phyloP scores from a whole-genome alignment of 2,797 vertebrate species.

The Coregonus suidteri region DNA sequence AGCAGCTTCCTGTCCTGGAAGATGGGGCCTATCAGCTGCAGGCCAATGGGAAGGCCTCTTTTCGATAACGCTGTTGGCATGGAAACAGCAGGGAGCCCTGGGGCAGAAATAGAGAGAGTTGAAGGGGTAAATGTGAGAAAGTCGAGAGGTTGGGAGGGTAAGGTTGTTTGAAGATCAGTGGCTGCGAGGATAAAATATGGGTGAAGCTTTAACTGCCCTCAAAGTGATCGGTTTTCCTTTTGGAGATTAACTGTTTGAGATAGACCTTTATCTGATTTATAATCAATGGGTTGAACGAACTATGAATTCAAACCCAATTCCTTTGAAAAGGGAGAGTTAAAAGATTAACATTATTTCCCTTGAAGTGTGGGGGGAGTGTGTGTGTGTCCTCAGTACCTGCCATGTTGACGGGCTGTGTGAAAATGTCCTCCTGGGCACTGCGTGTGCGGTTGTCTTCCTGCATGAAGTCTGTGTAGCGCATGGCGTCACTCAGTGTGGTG shows the following conservation, averaged over 20 bases:
- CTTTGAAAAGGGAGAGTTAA: neutral
- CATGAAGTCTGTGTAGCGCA: conserved; percentile 79
- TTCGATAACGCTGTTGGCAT: conserved; percentile 86
- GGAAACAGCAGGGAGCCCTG: conserved; percentile 89
- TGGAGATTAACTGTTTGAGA: neutral
- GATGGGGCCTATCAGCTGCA: conserved; percentile 88
- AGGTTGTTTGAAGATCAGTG: conserved; percentile 16
- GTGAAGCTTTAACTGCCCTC: conserved; percentile 23
- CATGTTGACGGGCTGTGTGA: conserved; percentile 92
- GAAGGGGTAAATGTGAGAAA: conserved; percentile 6
- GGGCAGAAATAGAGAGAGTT: neutral
- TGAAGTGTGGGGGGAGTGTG: neutral
- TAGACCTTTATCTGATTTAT: neutral
- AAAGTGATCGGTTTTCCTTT: conserved; percentile 12
- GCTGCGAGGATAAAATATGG: neutral
- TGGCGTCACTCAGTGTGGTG: conserved; percentile 84
- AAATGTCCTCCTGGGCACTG: conserved; percentile 87
- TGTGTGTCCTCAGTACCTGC: conserved; percentile 78
- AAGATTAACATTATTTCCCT: neutral
- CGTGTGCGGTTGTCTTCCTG: conserved; percentile 93
- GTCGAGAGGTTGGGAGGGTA: conserved; percentile 2
- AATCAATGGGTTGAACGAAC: neutral
- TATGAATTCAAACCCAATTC: neutral
- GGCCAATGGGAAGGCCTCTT: conserved; percentile 87
- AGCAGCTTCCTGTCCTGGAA: conserved; percentile 88